These are phyloP conservation scores for Platycheirus albimanus DNA, from an alignment of 2,888 invertebrate genomes.

Conservation along the genomic window DNA sequence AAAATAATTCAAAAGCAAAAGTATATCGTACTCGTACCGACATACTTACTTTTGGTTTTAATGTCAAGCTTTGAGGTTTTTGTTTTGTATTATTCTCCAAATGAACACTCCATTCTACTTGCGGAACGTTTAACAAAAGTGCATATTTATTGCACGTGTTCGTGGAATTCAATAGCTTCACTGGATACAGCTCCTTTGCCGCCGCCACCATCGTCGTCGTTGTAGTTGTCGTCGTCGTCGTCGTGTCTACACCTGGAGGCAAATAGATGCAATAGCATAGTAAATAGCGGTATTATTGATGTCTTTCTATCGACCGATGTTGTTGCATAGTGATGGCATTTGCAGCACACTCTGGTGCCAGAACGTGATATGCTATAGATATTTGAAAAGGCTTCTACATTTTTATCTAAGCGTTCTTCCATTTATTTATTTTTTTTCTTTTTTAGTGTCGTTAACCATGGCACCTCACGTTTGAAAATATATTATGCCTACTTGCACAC, in stretches of 20 bases:
- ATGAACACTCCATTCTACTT: constrained; percentile 10
- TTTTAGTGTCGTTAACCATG: not conserved
- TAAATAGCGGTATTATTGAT: constrained; percentile 28
- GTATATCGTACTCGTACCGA: no score
- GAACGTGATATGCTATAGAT: constrained; percentile 58
- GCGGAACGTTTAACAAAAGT: constrained; percentile 29
- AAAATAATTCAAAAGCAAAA: constrained; percentile 46
- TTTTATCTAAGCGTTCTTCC: not conserved
- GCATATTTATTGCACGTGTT: constrained; percentile 66
- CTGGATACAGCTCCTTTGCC: not conserved
- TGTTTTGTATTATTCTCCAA: not conserved
- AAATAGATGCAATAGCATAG: constrained; percentile 29
- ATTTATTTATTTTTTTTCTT: not conserved
- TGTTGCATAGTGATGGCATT: constrained; percentile 48
- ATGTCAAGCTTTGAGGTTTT: constrained; percentile 46
- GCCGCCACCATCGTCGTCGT: not conserved
- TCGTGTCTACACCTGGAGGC: constrained; percentile 49
- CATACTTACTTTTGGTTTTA: constrained; percentile 37
- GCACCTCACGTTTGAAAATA: not conserved
- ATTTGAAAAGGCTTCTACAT: constrained; percentile 34
- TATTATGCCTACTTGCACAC: not conserved
- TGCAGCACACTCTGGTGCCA: constrained; percentile 29
- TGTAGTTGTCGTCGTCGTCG: not conserved
- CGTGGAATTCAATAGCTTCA: constrained; percentile 58
- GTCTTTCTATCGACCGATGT: constrained; percentile 30